These are phyloP conservation scores for Eupelmus urozonus DNA, from an alignment of 2,888 invertebrate species.

Conservation along the genomic window DNA sequence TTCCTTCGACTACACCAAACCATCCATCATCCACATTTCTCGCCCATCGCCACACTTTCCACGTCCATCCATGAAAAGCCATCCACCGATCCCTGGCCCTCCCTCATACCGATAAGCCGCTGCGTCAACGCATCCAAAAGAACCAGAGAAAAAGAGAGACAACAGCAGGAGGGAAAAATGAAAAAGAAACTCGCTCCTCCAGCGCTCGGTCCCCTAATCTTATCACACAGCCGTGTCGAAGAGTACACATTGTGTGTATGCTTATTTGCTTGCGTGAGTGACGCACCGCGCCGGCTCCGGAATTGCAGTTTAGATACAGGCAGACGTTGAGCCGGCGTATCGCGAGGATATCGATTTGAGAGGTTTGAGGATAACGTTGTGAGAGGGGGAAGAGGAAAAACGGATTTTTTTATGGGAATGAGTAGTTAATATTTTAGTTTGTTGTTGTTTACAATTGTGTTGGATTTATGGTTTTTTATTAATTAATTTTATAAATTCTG, in stretches of 20 bases:
- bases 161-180: not conserved
- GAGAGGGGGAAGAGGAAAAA: no score
- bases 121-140: no score
- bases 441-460: not conserved
- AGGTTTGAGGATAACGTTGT: not conserved
- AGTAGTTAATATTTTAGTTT: not conserved
- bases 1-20: no score
- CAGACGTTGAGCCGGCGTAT: not conserved
- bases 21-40: no score
- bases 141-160: not conserved
- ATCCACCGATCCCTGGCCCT: not conserved
- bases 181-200: not conserved
- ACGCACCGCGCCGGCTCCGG: conserved; percentile 27
- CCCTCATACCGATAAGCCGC: not conserved
- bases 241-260: conserved; percentile 1
- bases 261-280: conserved; percentile 39
- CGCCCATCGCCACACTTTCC: not conserved
- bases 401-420: not conserved
- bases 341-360: not conserved
- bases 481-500: not conserved
- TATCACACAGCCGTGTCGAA: conserved; percentile 11
- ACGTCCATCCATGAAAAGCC: not conserved
- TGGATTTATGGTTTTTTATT: not conserved
- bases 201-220: conserved; percentile 34
- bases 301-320: not conserved